These are phyloP conservation scores for Pseudomyrmex sp. DNA, from an alignment of 1,140 invertebrate genomes.

Conservation along the genomic window DNA sequence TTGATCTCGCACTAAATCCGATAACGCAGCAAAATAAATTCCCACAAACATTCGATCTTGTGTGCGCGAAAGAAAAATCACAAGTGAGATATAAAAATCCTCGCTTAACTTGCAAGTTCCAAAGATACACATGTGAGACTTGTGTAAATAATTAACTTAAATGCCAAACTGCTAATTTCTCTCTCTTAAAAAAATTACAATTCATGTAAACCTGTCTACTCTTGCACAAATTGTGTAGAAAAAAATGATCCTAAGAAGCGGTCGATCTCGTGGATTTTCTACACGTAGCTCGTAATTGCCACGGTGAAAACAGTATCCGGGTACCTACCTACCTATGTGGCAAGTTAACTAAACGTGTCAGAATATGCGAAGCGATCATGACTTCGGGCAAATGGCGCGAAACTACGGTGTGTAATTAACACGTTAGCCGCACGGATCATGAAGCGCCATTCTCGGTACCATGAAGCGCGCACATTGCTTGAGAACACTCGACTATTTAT, in stretches of 20 bases:
- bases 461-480: neutral
- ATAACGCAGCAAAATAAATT: neutral
- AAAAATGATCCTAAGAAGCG: neutral
- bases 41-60: no score
- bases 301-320: constrained; percentile 14
- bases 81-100: no score
- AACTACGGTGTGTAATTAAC: constrained; percentile 47
- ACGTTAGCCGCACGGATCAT: constrained; percentile 41
- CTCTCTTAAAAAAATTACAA: no score
- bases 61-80: no score
- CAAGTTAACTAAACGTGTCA: constrained; percentile 48
- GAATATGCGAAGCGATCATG: constrained; percentile 46
- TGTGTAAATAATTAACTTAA: no score
- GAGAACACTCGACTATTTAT: constrained; percentile 40
- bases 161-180: no score
- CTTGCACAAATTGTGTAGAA: neutral
- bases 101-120: no score
- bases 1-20: constrained; percentile 6
- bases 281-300: neutral
- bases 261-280: constrained; percentile 23
- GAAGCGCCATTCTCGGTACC: neutral
- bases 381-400: constrained; percentile 52
- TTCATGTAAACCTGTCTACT: no score
- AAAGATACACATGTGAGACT: no score
- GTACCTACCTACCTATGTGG: neutral